Evolutionary conservation across 2,113 vertebrate genomes (phyloP), one percentile per base, ranked within the genome.

Genomic region (Raphicerus campestris): DNA sequence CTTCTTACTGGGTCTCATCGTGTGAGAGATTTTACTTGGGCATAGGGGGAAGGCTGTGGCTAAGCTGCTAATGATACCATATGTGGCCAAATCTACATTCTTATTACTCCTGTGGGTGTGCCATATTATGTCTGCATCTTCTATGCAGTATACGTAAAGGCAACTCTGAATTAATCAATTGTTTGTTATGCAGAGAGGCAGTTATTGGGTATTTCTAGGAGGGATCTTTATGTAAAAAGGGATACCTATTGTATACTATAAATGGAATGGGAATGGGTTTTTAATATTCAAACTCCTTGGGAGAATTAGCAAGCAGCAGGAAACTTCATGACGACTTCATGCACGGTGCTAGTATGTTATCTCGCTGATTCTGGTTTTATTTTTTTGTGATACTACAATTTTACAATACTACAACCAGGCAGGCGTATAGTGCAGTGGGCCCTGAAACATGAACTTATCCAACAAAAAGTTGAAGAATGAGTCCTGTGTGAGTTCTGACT

Each of bases 21-120:
- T 80, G 30, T 10, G 30, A 83, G 63, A 89, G 26, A 66, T 51
- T 86, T 96, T 94, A 73, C 0, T 84, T 92, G 42, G 53, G 42
- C 61, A 39, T 26, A 16, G 73, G 90, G 53, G 55, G 93, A 61
- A 96, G 61, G 47, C 58, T 81, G 82, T 45, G 82, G 61, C 87
- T 92, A 82, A 94, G 82, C 30, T 75, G 58, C 90, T 96, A 91
- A 93, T 93, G 94, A 96, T 14, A 95, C 63, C 75, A 30, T 66
- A 45, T 93, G 80, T 93, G 66, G 73, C 35, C 86, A 95, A 73
- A 91, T 94, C 61, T 78, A 49, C 35, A 89, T 85, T 61, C n/a
- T 96, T 94, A 96, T 61, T 60, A 78, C 61, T 93, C 95, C 86
- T 81, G n/a, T n/a, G 77, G 47, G 35, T 17, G 63, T 94, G 42